Evolutionary conservation across 2,888 invertebrate genomes (phyloP), one percentile per base, ranked within the genome.

Genomic region (Oscheius onirici): DNA sequence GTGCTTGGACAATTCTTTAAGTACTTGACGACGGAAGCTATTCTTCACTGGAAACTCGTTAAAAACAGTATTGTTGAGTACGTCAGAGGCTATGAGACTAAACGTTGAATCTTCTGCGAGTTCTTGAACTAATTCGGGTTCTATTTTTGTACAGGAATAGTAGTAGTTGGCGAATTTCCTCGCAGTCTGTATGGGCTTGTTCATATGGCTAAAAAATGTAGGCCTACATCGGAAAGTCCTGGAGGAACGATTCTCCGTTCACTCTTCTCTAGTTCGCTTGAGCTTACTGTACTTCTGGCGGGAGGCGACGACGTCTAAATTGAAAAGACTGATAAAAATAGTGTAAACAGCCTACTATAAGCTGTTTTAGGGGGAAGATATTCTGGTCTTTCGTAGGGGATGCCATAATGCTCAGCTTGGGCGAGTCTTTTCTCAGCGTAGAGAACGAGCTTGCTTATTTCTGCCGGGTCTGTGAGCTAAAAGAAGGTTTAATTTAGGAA

Each of bases 361-460:
- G 83, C 79, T 58, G 84, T 83, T 44, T 78, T 66, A 65, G 83
- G 84, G 46, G 78, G 76, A 54, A 85, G 75, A 67, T 85, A 85
- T 66, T 76, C 78, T 26, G 77, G 85, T 57, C 84, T 67, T 49
- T 81, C 83, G 71, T 83, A 83, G 17, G 85, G 85, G 65, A 82
- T 82, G 20, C 81, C 75, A 74, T 85, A 85, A 67, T 85, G 85
- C 11, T 81, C 71, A 6, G 83, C 85, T 49, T 82, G 81, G 10
- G 74, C 78, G 22, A 85, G 65, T 3, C 85, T 75, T 60, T 81
- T 76, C 52, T 85, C 79, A 3, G 77, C 79, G 24, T 77, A 74
- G 20, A 71, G 71, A 20, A 84, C 72, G 55, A 85, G 71, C 34
- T 82, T 76, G 3, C 72, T 63, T 51, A 85, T 81, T 51, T 77